Percentiles rank a stretch among this genome's conserved stretches.
These are phyloP conservation scores for Erythrolamprus reginae DNA, from an alignment of 2,113 vertebrate genomes.

Conservation along the genomic window DNA sequence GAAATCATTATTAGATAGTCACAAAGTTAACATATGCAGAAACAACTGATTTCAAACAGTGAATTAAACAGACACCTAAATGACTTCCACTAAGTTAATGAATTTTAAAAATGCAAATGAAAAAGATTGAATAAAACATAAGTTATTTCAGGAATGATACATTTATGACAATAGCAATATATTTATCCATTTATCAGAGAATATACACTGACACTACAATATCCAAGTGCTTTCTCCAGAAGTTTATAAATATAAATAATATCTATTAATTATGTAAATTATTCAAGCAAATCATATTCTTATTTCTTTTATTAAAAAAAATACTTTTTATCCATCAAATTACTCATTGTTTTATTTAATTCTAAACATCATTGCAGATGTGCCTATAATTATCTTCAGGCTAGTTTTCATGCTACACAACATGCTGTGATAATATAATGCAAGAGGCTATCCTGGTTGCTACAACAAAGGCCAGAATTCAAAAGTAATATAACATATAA, in stretches of 20 bases:
- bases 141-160: not conserved
- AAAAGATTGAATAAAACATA: not conserved
- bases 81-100: not conserved
- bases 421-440: not conserved
- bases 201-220: not conserved
- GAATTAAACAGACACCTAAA: not conserved
- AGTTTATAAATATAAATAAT: not conserved
- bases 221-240: not conserved
- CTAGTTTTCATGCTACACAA: not conserved
- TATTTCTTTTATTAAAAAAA: not conserved
- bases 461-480: not conserved
- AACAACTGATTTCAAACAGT: not conserved
- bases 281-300: not conserved
- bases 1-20: not conserved
- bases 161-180: not conserved
- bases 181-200: not conserved
- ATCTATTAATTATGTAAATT: not conserved
- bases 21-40: not conserved
- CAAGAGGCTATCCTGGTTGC: not conserved
- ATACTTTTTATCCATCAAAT: not conserved
- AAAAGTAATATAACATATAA: not conserved
- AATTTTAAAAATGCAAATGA: not conserved
- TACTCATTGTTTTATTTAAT: not conserved
- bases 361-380: not conserved
- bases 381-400: not conserved